These are phyloP conservation scores for Hypocryptadius cinnamomeus DNA, from an alignment of 2,113 vertebrate genomes.

Conservation along the genomic window DNA sequence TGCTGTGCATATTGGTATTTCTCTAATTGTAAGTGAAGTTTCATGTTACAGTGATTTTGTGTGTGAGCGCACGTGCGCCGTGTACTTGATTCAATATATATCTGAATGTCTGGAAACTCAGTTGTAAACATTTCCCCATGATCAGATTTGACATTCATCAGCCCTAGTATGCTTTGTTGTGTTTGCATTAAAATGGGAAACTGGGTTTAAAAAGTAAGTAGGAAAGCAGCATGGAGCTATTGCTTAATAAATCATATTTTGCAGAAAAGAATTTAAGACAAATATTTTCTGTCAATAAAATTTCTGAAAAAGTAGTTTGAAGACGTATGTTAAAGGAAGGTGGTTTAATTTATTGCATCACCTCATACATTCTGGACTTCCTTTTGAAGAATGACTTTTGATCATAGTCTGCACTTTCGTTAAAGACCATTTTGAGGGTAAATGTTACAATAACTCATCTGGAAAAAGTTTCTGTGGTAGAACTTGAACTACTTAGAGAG, in stretches of 20 bases:
- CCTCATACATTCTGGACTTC: neutral
- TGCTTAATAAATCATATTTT: neutral
- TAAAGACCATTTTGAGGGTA: neutral
- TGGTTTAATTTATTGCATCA: neutral
- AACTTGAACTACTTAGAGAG: neutral
- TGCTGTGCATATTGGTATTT: neutral
- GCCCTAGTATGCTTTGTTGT: neutral
- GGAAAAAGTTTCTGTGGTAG: neutral
- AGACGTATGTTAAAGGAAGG: neutral
- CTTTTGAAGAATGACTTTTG: neutral
- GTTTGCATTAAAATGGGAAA: neutral
- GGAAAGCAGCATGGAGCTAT: neutral
- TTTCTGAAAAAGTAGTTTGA: neutral
- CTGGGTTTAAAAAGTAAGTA: neutral
- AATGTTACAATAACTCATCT: neutral
- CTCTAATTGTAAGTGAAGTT: constrained; percentile 33
- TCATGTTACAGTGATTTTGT: neutral
- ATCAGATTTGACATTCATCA: neutral
- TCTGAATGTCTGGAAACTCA: neutral
- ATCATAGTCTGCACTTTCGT: neutral
- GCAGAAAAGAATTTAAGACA: neutral
- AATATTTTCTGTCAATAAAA: neutral
- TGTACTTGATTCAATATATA: neutral
- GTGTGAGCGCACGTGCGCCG: neutral
- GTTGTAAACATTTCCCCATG: neutral